Evolutionary conservation across 2,888 invertebrate genomes (phyloP), one percentile per base, ranked within the genome.

Genomic region (Hyposoter dolosus): DNA sequence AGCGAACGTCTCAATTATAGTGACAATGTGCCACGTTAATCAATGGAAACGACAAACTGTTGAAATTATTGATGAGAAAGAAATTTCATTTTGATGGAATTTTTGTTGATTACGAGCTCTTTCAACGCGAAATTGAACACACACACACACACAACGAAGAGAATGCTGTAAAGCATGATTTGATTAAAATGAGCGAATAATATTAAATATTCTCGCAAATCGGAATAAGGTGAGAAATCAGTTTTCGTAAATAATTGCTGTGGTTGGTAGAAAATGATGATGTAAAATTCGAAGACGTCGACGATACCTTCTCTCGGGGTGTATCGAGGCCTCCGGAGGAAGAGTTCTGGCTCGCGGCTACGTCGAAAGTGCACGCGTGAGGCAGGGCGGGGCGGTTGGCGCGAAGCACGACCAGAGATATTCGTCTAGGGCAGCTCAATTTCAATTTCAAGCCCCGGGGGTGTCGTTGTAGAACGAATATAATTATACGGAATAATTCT

Each of bases 401-500:
- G 78, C 78, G 76, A 71, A 66, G 53, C 65, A 82, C 85, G 82
- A 72, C 80, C 80, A 84, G 85, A 87, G 87, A 87, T 90, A 90
- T 90, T 90, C 92, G 90, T 90, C 91, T 88, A 91, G 90, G 90
- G 92, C 93, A 92, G 93, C 93, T 93, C 93, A 93, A 94, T 94
- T 94, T 94, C 94, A 94, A 94, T 94, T 94, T 94, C 92, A 90
- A 92, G 93, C 91, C 94, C 92, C 93, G 90, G 89, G 94, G 93
- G 93, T 93, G 93, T 93, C 94, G 93, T 94, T 93, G 91, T 93
- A 91, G 92, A 94, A 94, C 93, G 94, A 94, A 94, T 94, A 94
- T 94, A 94, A 94, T 94, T 94, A 94, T 94, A 93, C 94, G 92
- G 92, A 93, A 94, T 94, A 93, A 94, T 94, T 93, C 93, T 93